Conservation (phyloP, 2,113 vertebrate genomes). For the Vulpes ferrilata region DNA sequence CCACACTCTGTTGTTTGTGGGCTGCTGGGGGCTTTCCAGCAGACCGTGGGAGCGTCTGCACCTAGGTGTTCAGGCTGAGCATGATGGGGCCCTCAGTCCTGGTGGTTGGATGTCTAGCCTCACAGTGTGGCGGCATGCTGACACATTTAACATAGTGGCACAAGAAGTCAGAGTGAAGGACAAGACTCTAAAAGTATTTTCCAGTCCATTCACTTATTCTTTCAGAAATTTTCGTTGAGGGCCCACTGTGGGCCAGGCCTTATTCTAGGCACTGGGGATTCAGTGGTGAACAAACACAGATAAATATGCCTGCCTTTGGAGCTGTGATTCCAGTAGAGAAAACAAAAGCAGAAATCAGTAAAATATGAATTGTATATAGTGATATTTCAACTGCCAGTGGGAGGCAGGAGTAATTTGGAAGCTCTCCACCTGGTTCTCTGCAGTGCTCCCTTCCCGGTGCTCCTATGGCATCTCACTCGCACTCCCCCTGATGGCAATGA, state of each 20-base stretch:
- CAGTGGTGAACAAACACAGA: background rate
- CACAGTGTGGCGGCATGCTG: background rate
- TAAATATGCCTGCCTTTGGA: background rate
- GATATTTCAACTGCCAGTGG: background rate
- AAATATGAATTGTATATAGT: background rate
- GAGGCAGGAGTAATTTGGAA: background rate
- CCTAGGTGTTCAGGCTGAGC: background rate
- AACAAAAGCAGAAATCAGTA: background rate
- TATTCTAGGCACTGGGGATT: no score
- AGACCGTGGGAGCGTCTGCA: background rate
- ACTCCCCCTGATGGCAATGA: background rate
- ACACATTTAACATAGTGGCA: background rate
- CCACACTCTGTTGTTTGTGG: background rate
- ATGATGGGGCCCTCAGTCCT: background rate
- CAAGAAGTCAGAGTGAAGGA: background rate
- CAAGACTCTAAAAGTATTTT: background rate
- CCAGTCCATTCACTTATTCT: background rate
- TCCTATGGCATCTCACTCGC: fast-evolving
- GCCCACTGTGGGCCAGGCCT: background rate
- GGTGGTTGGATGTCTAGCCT: background rate
- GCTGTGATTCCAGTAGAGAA: background rate
- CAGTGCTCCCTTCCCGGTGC: fast-evolving
- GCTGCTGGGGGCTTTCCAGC: background rate
- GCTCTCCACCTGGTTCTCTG: background rate
- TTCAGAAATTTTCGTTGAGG: background rate